Percentiles rank a stretch among this genome's conserved stretches.
phyloP scores from a whole-genome alignment of 2,797 vertebrate genomes.

The Apogon hyalosoma region DNA sequence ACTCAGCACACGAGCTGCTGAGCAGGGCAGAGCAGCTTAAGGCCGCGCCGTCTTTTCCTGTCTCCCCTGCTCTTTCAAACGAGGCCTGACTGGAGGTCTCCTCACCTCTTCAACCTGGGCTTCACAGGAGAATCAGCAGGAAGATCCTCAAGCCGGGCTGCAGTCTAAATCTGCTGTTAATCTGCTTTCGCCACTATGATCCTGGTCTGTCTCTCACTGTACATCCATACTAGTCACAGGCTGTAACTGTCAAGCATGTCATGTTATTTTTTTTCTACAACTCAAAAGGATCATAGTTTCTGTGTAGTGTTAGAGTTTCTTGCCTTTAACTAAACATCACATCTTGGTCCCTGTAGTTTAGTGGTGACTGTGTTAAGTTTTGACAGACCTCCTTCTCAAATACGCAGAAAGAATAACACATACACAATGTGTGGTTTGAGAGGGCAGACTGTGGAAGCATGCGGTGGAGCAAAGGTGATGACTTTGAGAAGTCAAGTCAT shows the following conservation, averaged over 20 bases:
- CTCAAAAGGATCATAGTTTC: not conserved
- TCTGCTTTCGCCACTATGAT: conserved; percentile 70
- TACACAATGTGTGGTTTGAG: conserved; percentile 63
- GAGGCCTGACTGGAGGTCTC: conserved; percentile 60
- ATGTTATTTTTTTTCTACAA: not conserved
- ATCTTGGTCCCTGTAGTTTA: not conserved
- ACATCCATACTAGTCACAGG: conserved; percentile 27
- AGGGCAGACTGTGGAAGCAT: conserved; percentile 59
- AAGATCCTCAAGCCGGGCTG: conserved; percentile 61
- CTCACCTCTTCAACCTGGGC: conserved; percentile 59
- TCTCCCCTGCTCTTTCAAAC: conserved; percentile 68
- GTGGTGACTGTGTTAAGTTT: not conserved
- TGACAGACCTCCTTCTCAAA: not conserved
- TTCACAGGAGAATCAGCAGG: conserved; percentile 58
- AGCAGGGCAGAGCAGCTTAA: conserved; percentile 82
- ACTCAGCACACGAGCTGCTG: conserved; percentile 85
- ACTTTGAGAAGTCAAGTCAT: conserved; percentile 69
- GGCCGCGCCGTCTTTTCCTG: conserved; percentile 67
- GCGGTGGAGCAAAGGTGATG: conserved; percentile 65
- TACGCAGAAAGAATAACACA: conserved; percentile 24
- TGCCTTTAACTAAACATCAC: not conserved
- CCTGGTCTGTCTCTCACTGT: conserved; percentile 43
- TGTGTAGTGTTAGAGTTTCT: not conserved
- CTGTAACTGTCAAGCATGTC: conserved; percentile 16
- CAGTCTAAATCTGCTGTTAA: conserved; percentile 73